Evolutionary conservation across 2,113 vertebrate species (phyloP).

Genomic region (Merops nubicus): DNA sequence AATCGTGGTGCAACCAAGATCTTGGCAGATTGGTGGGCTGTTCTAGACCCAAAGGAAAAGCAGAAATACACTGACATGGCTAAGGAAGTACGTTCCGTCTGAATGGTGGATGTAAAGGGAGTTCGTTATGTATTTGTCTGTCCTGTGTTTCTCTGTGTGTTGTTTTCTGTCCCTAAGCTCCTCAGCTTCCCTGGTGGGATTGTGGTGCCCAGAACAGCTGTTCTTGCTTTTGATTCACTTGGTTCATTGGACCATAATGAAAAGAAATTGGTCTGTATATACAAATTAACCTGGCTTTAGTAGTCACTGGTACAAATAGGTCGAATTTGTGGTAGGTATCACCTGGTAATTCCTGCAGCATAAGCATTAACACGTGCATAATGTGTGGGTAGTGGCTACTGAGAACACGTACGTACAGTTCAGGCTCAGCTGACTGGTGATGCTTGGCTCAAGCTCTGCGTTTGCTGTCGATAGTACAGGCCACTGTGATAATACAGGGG

Average conservation of each 20-base stretch:
- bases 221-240: neutral
- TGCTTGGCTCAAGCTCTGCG: neutral
- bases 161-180: neutral
- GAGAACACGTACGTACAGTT: neutral
- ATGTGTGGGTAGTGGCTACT: neutral
- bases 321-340: neutral
- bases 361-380: neutral
- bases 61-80: constrained; percentile 99
- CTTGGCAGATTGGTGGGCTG: constrained; percentile 98
- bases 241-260: neutral
- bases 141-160: neutral
- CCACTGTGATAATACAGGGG: neutral
- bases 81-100: constrained; percentile 87
- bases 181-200: neutral
- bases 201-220: neutral
- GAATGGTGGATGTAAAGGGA: neutral
- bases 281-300: neutral
- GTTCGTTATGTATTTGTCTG: neutral
- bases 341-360: neutral
- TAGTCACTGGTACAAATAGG: neutral
- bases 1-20: constrained; percentile 99
- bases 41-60: constrained; percentile 96
- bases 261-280: neutral
- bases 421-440: neutral
- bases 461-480: fast-evolving